Percentiles rank a stretch among this genome's conserved stretches.
These are phyloP conservation scores for Turnix velox DNA, from an alignment of 2,113 vertebrate genomes.

Conservation along the genomic window DNA sequence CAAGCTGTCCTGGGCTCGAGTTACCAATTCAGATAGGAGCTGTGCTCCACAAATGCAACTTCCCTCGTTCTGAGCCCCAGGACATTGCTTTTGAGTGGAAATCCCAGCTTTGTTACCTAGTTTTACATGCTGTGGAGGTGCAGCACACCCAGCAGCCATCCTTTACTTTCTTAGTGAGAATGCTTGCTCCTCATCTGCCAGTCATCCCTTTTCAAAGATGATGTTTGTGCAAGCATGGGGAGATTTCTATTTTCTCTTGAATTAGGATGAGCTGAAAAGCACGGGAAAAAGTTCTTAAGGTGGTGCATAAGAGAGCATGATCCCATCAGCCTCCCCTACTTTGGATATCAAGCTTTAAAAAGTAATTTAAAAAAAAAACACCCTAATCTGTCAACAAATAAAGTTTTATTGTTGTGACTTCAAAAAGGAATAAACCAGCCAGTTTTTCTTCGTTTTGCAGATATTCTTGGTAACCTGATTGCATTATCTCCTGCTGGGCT, in stretches of 20 bases:
- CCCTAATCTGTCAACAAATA: not conserved
- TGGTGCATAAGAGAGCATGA: not conserved
- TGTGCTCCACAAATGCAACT: not conserved
- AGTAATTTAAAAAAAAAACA: not conserved
- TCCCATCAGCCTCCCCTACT: not conserved
- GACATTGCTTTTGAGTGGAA: not conserved
- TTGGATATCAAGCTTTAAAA: not conserved
- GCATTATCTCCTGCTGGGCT: not conserved
- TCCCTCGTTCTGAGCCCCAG: not conserved
- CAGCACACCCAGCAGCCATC: not conserved
- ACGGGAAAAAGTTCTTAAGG: not conserved
- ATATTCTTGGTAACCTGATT: not conserved
- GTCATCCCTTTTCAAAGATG: not conserved
- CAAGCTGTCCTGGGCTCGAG: accelerated
- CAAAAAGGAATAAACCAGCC: not conserved
- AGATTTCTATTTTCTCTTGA: not conserved
- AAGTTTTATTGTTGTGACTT: not conserved
- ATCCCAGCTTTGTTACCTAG: not conserved
- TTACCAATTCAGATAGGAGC: not conserved
- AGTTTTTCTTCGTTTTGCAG: not conserved
- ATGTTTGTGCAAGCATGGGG: not conserved
- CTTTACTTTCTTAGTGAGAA: not conserved
- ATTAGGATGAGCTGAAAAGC: not conserved
- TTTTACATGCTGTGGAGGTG: not conserved
- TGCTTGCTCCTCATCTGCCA: not conserved